Conservation (phyloP, 2,888 invertebrate genomes). For the Dynastes tityus region DNA sequence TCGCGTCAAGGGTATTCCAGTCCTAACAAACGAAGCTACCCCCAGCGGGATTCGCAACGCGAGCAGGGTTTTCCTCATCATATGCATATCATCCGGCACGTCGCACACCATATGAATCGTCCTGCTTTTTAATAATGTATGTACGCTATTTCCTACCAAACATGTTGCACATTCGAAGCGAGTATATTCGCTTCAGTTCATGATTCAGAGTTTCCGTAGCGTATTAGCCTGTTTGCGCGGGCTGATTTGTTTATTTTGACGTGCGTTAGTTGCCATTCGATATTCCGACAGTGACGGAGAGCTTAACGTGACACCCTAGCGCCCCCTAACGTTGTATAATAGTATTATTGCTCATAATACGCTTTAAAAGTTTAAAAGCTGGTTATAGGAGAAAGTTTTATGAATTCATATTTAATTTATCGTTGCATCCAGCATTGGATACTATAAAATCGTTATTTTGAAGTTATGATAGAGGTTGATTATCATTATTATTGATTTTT, state of each 20-base stretch:
- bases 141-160: not conserved
- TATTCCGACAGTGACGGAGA: slow-evolving; percentile 26
- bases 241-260: slow-evolving; percentile 63
- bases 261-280: slow-evolving; percentile 56
- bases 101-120: slow-evolving; percentile 57
- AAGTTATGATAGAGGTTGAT: too few species aligned
- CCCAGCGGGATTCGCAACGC: slow-evolving; percentile 19
- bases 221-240: slow-evolving; percentile 63
- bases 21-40: slow-evolving; percentile 30
- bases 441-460: too few species aligned
- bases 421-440: too few species aligned
- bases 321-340: too few species aligned
- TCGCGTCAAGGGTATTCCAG: too few species aligned
- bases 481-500: too few species aligned
- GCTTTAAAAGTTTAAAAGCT: too few species aligned
- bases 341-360: too few species aligned
- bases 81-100: slow-evolving; percentile 63
- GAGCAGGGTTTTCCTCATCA: slow-evolving; percentile 53
- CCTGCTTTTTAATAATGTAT: slow-evolving; percentile 20
- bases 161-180: not conserved
- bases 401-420: too few species aligned
- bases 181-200: slow-evolving; percentile 59
- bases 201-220: slow-evolving; percentile 62
- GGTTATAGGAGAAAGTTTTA: too few species aligned
- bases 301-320: not conserved